Evolutionary conservation across 2,113 vertebrate genomes (phyloP).

Genomic region (Paralichthys olivaceus): DNA sequence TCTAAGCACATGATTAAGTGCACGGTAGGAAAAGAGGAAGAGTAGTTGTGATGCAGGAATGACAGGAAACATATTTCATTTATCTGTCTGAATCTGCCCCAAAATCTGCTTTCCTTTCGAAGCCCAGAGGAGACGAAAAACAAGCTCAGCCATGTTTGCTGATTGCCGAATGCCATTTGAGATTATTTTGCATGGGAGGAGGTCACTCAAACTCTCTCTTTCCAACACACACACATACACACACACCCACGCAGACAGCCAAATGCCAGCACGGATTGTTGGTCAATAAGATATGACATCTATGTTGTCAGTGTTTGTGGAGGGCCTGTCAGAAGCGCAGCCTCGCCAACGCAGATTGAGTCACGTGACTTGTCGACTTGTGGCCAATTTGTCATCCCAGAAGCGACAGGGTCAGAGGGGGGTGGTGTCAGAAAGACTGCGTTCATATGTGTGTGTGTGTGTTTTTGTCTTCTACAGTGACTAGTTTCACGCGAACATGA

Average conservation of each 20-base stretch:
- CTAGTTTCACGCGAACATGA: conserved; percentile 25
- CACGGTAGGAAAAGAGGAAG: neutral
- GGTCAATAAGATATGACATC: conserved; percentile 66
- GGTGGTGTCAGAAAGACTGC: neutral
- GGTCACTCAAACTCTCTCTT: conserved; percentile 1
- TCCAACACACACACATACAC: conserved; percentile 12
- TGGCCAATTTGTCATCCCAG: conserved; percentile 53
- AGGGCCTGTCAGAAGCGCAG: conserved; percentile 47
- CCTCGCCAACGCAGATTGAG: conserved; percentile 29
- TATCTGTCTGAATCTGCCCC: neutral
- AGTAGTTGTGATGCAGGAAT: neutral
- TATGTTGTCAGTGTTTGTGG: conserved; percentile 38
- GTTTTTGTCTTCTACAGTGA: conserved; percentile 3
- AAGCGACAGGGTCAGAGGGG: conserved; percentile 49
- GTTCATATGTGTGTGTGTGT: neutral
- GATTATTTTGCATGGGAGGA: conserved; percentile 11
- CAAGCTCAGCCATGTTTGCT: neutral
- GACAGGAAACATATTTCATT: conserved; percentile 1
- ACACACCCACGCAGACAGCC: conserved; percentile 15
- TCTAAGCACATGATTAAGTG: neutral
- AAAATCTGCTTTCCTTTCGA: neutral
- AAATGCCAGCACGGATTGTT: conserved; percentile 54
- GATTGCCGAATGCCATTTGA: conserved; percentile 12
- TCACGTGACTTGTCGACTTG: conserved; percentile 49
- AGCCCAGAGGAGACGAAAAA: neutral